Evolutionary conservation across 2,888 invertebrate species (phyloP).

Genomic region (Hydropsyche betteni): DNA sequence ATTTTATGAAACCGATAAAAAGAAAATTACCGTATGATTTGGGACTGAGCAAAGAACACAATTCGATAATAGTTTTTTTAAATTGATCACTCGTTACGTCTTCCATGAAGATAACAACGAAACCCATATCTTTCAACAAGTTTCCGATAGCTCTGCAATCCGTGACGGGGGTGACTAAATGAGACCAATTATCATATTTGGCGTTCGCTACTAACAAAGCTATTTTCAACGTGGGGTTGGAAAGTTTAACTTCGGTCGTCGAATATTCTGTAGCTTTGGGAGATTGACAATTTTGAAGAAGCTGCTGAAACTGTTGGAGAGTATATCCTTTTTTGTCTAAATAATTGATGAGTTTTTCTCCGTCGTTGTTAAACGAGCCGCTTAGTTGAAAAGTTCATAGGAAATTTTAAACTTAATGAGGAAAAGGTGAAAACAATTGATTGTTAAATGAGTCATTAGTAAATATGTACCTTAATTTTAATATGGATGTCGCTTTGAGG

Average conservation of each 20-base stretch:
- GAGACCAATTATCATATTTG: slow-evolving; percentile 59
- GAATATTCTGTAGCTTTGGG: slow-evolving; percentile 53
- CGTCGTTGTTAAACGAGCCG: slow-evolving; percentile 55
- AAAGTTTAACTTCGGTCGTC: slow-evolving; percentile 53
- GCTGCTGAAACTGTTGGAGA: slow-evolving; percentile 55
- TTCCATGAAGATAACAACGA: slow-evolving; percentile 58
- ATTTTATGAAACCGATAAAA: neutral
- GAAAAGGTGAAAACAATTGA: neutral
- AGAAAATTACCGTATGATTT: slow-evolving; percentile 63
- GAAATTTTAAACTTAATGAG: neutral
- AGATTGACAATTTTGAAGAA: slow-evolving; percentile 52
- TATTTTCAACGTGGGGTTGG: slow-evolving; percentile 58
- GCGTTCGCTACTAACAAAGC: slow-evolving; percentile 63
- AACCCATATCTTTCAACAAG: slow-evolving; percentile 59
- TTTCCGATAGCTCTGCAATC: slow-evolving; percentile 61
- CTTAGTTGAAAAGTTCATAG: neutral
- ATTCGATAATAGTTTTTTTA: slow-evolving; percentile 55
- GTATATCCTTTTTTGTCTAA: slow-evolving; percentile 59
- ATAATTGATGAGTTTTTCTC: slow-evolving; percentile 59
- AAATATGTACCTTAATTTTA: slow-evolving; percentile 57
- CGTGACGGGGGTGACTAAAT: slow-evolving; percentile 60
- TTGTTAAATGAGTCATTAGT: slow-evolving; percentile 5
- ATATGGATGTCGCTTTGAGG: slow-evolving; percentile 57
- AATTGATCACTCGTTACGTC: slow-evolving; percentile 57
- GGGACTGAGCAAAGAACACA: slow-evolving; percentile 54